Evolutionary conservation across 2,113 vertebrate species (phyloP), one percentile per base, ranked within the genome.

Genomic region (Plestiodon gilberti): DNA sequence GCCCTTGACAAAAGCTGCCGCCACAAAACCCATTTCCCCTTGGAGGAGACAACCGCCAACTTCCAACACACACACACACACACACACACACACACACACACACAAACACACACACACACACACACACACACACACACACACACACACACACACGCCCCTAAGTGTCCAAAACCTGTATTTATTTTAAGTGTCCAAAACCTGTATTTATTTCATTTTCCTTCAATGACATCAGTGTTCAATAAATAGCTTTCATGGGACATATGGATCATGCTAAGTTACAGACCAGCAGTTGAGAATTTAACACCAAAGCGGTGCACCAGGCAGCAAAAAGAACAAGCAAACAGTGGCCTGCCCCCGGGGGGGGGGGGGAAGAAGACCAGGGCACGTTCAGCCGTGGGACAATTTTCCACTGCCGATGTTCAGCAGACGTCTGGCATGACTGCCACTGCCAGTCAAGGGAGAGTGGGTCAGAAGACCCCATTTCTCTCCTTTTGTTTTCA

Each of bases 181-280:
- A 93, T 95, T 95, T 96, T 55, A 23, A 25, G 9, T 91, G 79
- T 85, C 91, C 90, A 91, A 92, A 95, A n/a, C 79, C 38, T 81
- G 88, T 40, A 79, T 91, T 95, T 96, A 93, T 95, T 95, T 96
- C 80, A 84, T 89, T 93, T 90, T 61, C 82, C 94, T 94, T 95
- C 91, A 89, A 67, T 92, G 95, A 95, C 92, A 95, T 91, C 89
- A 83, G 86, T 87, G 95, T 92, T 96, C 94, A 97, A 98, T 98
- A 98, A 98, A 98, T 98, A 98, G 90, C 94, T 96, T 93, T 94
- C 91, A 91, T 90, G 94, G 95, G 94, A 92, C 93, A 96, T 92
- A 95, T n/a, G n/a, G n/a, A n/a, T 91, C 96, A 97, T 97, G 97
- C 97, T 96, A 89, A 94, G 62, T 83, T 86, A 81, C 88, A 87